These are phyloP conservation scores for Hyles lineata DNA, from an alignment of 2,888 invertebrate genomes.

Conservation along the genomic window DNA sequence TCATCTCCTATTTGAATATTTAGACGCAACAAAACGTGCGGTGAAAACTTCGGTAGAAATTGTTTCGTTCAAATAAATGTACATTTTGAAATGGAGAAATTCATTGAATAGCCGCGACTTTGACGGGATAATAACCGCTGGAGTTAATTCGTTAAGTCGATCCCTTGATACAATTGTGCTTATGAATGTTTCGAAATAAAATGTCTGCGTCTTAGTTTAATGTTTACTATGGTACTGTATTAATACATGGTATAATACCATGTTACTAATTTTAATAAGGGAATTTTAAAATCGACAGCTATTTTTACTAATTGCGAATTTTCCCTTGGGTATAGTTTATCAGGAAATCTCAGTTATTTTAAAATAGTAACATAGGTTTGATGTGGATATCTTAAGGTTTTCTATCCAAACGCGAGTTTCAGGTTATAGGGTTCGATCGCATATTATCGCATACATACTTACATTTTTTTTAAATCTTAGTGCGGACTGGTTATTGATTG, in stretches of 20 bases:
- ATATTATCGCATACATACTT: too few species aligned
- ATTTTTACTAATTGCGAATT: too few species aligned
- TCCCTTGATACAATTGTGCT: background rate
- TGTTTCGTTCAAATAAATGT: conserved; percentile 50
- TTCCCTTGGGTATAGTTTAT: too few species aligned
- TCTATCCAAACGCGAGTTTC: too few species aligned
- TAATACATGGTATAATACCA: too few species aligned
- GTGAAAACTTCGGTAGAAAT: conserved; percentile 57
- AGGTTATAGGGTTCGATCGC: too few species aligned
- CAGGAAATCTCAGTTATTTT: too few species aligned
- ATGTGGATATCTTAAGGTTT: too few species aligned
- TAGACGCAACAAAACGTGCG: conserved; percentile 66
- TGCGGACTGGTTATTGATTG: background rate
- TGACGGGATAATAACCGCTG: conserved; percentile 46
- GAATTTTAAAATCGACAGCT: too few species aligned
- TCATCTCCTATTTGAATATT: conserved; percentile 76
- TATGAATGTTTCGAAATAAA: background rate
- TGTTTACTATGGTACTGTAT: too few species aligned
- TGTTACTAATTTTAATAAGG: too few species aligned
- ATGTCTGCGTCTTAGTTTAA: background rate
- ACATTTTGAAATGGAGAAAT: conserved; percentile 49
- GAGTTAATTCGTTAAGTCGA: conserved; percentile 51
- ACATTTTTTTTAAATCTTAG: background rate
- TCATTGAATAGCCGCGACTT: conserved; percentile 57
- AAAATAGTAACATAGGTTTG: too few species aligned